These are phyloP conservation scores for Anas platyrhynchos DNA, from an alignment of 2,113 vertebrate species.

Conservation along the genomic window DNA sequence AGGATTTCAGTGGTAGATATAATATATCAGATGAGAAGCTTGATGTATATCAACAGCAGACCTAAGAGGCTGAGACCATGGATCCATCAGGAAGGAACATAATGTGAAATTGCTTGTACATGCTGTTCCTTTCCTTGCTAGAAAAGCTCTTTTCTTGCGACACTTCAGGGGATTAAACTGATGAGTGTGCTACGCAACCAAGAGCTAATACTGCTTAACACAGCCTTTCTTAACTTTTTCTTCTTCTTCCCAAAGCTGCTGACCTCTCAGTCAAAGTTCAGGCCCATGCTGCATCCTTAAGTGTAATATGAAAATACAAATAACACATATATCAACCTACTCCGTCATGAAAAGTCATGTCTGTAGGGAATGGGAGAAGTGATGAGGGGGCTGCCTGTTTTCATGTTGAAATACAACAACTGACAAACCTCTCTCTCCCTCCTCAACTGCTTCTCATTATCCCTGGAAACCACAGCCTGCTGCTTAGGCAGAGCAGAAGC, in stretches of 20 bases:
- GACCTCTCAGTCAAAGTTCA: not conserved
- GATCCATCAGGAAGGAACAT: constrained; percentile 42
- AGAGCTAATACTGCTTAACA: not conserved
- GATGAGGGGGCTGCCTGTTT: not conserved
- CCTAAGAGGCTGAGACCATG: not conserved
- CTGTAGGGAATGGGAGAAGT: not conserved
- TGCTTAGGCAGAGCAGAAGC: not conserved
- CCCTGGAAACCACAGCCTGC: not conserved
- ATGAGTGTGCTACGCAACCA: constrained; percentile 51
- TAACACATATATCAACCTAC: not conserved
- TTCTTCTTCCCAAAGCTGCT: not conserved
- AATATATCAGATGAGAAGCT: constrained; percentile 18
- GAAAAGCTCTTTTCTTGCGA: constrained; percentile 39
- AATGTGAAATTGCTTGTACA: constrained; percentile 45
- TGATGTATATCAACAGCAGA: constrained; percentile 2
- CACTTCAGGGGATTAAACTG: constrained; percentile 61
- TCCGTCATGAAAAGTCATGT: not conserved
- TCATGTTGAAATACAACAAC: not conserved
- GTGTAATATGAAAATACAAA: not conserved
- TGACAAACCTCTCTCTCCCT: not conserved
- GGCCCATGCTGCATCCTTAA: not conserved
- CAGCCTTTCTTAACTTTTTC: not conserved
- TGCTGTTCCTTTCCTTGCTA: constrained; percentile 33
- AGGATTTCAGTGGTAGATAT: not conserved
- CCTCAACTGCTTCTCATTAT: not conserved